Base-by-base conservation (phyloP, 2,888 invertebrate species). In the Amitus sp. region DNA sequence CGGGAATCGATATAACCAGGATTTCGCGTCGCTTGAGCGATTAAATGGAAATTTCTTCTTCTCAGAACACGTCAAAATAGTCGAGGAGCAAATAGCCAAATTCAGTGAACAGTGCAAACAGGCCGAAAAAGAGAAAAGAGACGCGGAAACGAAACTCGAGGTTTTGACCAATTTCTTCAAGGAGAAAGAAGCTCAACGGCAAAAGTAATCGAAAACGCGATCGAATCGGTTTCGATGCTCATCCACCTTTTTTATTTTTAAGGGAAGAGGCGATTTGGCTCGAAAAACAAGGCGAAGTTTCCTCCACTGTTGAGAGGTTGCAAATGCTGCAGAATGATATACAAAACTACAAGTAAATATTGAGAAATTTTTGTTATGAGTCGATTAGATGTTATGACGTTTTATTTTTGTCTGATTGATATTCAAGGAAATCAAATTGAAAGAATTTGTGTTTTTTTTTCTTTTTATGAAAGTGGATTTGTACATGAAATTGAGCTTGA, bases 151-250 rank as follows among this genome's bases (percentile, higher is more conserved):
- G 0, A 88, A 93, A 71, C 85, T 96, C 1, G 93, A 93, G 76
- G 95, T 96, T 1, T 84, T 96, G 34, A 91, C 93, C 0, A 91
- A 90, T 75, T 96, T 95, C 82, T 96, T 96, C 84, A 93, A 95
- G 75, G 94, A 96, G 67, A 91, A 93, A 72, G 96, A 96, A 82
- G 86, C 89, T 10, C 92, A 95, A 82, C 84, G 95, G 45, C 89
- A 95, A 83, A 95, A 94, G 92, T n/a, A n/a, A n/a, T n/a, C n/a
- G n/a, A n/a, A n/a, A n/a, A n/a, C n/a, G n/a, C n/a, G n/a, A n/a
- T n/a, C n/a, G n/a, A n/a, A n/a, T n/a, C 27, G 46, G 39, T 30
- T 47, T 47, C 15, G 23, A 45, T 9, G 12, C 37, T 27, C 48
- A n/a, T n/a, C n/a, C n/a, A n/a, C n/a, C n/a, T n/a, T n/a, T n/a